A percentile compares a stretch with the other conserved stretches of the same genome.
Conservation (phyloP, 2,113 vertebrate species). For the Lipophrys pholis region DNA sequence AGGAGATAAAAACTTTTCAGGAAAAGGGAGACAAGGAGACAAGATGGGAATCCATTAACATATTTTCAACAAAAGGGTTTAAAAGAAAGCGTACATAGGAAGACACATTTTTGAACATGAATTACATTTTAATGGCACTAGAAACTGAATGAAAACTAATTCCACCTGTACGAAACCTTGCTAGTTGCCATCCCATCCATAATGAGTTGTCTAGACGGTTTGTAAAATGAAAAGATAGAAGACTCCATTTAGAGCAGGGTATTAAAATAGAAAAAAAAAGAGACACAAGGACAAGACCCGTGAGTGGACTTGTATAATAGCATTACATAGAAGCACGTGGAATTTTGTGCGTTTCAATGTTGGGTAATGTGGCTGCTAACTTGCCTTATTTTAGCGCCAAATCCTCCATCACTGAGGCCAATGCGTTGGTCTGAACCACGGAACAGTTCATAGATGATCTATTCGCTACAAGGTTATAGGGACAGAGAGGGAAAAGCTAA, state of each 20-base stretch:
- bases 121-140: conserved; percentile 54
- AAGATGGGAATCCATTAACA: conserved; percentile 20
- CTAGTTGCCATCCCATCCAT: conserved; percentile 33
- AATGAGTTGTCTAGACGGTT: conserved; percentile 57
- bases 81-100: conserved; percentile 16
- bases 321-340: conserved; percentile 7
- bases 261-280: conserved; percentile 29
- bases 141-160: conserved; percentile 57
- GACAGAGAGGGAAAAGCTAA: conserved; percentile 7
- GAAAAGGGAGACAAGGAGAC: background rate
- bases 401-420: background rate
- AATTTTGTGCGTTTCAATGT: conserved; percentile 6
- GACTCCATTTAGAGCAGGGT: conserved; percentile 44
- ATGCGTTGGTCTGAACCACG: background rate
- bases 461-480: background rate
- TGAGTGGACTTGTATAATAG: conserved; percentile 20
- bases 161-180: conserved; percentile 39
- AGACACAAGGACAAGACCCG: conserved; percentile 39
- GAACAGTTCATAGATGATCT: background rate
- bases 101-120: conserved; percentile 19
- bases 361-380: background rate
- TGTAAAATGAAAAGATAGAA: conserved; percentile 56
- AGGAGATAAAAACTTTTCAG: background rate
- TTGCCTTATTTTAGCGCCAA: background rate
- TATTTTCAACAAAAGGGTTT: conserved; percentile 20